These are phyloP conservation scores for Cerastis leucographa DNA, from an alignment of 2,888 invertebrate genomes.

Conservation along the genomic window DNA sequence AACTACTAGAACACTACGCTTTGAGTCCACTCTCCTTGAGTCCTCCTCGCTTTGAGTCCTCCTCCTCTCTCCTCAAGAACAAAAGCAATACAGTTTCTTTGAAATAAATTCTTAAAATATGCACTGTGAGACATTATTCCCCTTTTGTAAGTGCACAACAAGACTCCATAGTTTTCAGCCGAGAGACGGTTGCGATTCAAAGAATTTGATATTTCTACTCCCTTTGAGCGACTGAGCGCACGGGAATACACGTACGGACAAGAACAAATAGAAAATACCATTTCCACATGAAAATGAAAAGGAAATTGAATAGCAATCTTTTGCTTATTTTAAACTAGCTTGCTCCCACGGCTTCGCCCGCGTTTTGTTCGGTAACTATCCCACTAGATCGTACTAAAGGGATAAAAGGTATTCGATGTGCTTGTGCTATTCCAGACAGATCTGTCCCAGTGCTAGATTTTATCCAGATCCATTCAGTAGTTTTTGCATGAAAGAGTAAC, in stretches of 20 bases:
- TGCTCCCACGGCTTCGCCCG: no score
- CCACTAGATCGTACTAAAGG: no score
- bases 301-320: conserved; percentile 59
- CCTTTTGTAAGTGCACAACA: conserved; percentile 56
- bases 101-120: conserved; percentile 50
- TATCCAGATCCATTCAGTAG: no score
- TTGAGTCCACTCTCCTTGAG: conserved; percentile 24
- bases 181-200: conserved; percentile 48
- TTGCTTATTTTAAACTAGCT: conserved; percentile 40
- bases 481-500: no score
- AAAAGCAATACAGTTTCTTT: conserved; percentile 39
- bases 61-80: no score
- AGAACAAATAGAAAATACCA: conserved; percentile 64
- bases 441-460: no score
- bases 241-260: conserved; percentile 49
- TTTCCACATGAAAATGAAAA: conserved; percentile 52
- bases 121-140: conserved; percentile 41
- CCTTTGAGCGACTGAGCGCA: conserved; percentile 39
- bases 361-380: no score
- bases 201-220: conserved; percentile 63
- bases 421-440: no score
- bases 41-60: no score
- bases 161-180: conserved; percentile 42
- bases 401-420: no score
- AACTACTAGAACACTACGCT: background rate